Evolutionary conservation across 1,140 invertebrate species (phyloP).

Genomic region (Drosophila pruinosa): DNA sequence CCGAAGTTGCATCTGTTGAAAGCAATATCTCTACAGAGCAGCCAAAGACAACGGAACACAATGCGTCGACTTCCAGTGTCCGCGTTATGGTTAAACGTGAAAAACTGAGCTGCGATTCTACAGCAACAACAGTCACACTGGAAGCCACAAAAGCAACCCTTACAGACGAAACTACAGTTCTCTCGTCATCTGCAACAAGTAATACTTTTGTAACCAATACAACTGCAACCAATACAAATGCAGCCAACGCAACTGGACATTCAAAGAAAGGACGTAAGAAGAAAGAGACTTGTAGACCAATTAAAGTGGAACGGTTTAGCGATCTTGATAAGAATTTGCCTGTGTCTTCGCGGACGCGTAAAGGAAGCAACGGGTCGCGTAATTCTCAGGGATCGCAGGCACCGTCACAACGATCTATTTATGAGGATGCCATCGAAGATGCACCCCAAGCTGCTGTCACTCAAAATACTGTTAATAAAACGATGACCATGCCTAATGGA

Average conservation of each 20-base stretch:
- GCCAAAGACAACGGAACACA: not conserved
- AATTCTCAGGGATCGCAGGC: slow-evolving; percentile 30
- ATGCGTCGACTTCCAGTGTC: not conserved
- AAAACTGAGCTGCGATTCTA: slow-evolving; percentile 50
- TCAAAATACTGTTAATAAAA: slow-evolving; percentile 34
- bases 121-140: slow-evolving; percentile 15
- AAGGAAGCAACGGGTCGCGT: slow-evolving; percentile 40
- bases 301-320: slow-evolving; percentile 77
- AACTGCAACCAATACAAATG: not conserved
- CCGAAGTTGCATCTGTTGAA: not conserved
- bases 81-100: slow-evolving; percentile 68
- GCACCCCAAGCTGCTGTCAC: slow-evolving; percentile 1
- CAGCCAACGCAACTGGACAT: slow-evolving; percentile 2
- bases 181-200: slow-evolving; percentile 13
- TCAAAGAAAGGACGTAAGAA: slow-evolving; percentile 58
- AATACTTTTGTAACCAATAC: slow-evolving; percentile 8
- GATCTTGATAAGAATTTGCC: slow-evolving; percentile 56
- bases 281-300: slow-evolving; percentile 62
- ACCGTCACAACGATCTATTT: slow-evolving; percentile 51
- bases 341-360: slow-evolving; percentile 61
- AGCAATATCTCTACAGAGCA: not conserved
- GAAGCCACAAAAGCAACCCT: slow-evolving; percentile 9
- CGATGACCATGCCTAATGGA: slow-evolving; percentile 16
- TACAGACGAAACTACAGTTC: slow-evolving; percentile 40
- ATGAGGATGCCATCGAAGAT: slow-evolving; percentile 73